phyloP scores from a whole-genome alignment of 2,113 vertebrate species.

The Anolis sagrei region DNA sequence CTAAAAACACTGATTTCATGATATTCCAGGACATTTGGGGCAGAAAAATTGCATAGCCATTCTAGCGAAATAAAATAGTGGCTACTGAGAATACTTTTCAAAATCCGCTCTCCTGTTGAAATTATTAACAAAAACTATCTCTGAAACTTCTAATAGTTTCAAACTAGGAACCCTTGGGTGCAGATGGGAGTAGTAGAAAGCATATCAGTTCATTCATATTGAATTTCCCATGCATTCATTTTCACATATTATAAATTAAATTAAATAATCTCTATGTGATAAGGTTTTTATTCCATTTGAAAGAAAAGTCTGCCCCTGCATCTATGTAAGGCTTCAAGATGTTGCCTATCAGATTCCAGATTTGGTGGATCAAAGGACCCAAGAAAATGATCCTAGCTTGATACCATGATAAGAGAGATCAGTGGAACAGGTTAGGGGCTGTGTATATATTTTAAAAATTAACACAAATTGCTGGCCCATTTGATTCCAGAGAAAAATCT shows the following conservation, averaged over 20 bases:
- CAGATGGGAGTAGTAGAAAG: neutral
- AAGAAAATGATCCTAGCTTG: neutral
- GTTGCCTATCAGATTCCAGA: neutral
- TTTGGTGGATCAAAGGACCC: neutral
- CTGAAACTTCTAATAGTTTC: neutral
- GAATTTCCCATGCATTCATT: neutral
- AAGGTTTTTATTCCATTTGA: neutral
- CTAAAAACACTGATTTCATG: neutral
- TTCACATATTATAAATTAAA: neutral
- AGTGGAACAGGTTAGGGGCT: neutral
- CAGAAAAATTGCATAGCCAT: neutral
- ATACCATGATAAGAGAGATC: neutral
- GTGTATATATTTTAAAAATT: neutral
- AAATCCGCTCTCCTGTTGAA: neutral
- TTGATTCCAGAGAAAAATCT: neutral
- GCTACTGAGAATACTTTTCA: neutral
- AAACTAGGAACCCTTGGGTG: neutral
- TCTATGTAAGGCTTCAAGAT: neutral
- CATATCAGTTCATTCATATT: neutral
- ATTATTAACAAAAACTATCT: neutral
- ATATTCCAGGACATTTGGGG: neutral
- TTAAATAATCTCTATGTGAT: neutral
- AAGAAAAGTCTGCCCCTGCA: neutral
- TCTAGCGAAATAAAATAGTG: neutral
- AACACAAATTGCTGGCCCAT: neutral